These are phyloP conservation scores for Salvelinus namaycush DNA, from an alignment of 2,113 vertebrate species.

Conservation along the genomic window DNA sequence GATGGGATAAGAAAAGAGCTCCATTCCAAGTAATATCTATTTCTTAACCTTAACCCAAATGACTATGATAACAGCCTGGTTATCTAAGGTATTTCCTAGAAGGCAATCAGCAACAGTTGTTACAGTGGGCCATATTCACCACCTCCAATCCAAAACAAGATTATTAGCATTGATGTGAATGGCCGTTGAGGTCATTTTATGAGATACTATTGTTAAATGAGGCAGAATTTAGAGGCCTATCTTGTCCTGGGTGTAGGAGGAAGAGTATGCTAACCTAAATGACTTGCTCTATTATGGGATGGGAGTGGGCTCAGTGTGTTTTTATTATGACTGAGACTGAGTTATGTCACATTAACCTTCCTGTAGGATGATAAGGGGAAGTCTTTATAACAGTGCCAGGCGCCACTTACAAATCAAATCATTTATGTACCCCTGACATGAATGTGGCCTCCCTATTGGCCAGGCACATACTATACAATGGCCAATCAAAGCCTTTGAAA, in stretches of 20 bases:
- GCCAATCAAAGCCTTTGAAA: not conserved
- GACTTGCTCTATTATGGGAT: not conserved
- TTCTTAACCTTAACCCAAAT: not conserved
- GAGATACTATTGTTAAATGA: constrained; percentile 38
- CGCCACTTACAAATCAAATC: too few species aligned
- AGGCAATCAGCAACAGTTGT: not conserved
- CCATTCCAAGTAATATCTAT: too few species aligned
- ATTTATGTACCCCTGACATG: not conserved
- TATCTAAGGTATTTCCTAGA: constrained; percentile 4
- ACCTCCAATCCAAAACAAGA: too few species aligned
- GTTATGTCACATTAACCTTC: not conserved
- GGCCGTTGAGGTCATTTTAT: constrained; percentile 21
- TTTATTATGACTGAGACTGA: not conserved
- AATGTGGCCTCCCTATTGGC: not conserved
- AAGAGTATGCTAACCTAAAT: too few species aligned
- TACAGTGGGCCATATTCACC: constrained; percentile 21
- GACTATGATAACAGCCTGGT: not conserved
- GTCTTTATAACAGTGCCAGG: not conserved
- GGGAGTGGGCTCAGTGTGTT: constrained; percentile 18
- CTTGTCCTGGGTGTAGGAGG: too few species aligned
- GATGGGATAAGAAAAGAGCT: constrained; percentile 30
- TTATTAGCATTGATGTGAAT: constrained; percentile 10
- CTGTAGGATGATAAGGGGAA: not conserved
- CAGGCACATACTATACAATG: not conserved
- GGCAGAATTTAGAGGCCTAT: constrained; percentile 15